Evolutionary conservation across 2,797 vertebrate genomes (phyloP), one percentile per base, ranked within the genome.

Genomic region (Lepus oiostolus): DNA sequence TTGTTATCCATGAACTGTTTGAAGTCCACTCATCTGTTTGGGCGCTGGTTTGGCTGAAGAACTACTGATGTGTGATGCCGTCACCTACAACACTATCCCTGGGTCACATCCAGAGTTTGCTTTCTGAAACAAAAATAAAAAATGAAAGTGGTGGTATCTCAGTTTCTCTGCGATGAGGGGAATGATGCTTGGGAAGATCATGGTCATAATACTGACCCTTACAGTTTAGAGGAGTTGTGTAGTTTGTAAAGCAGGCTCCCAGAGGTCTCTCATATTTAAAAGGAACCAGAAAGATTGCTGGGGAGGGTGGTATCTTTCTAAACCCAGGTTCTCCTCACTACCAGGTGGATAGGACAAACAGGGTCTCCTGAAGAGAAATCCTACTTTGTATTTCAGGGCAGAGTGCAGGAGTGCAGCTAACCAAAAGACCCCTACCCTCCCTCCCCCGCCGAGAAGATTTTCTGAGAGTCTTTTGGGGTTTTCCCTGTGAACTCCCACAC

Each of bases 381-480:
- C 9, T 11, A 50, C 13, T 77, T 16, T 63, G 14, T 21, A 58
- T 47, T 84, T 92, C 16, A 28, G 16, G 62, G 28, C 32, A 35
- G 0, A 12, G 5, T 35, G 5, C 5, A 74, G 47, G 5, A 7
- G 26, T 2, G 19, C 19, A 28, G 11, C 22, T 85, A 38, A 2
- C 58, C 21, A n/a, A 26, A 80, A 60, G 47, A 13, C 30, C 35
- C 5, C 24, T 68, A 1, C 22, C 7, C 2, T 0, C 1, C 35
- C 7, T 2, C 1, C 1, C 35, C 12, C 28, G 28, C 42, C 42
- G n/a, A 7, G 0, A 7, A 30, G 22, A 10, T 13, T 11, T 75
- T 62, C 63, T 42, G 9, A 90, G 88, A 38, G 6, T 24, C 19
- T 38, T 16, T 7, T 4, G 0, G 63, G n/a, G 26, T 21, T 72